Evolutionary conservation across 2,888 invertebrate species (phyloP).

Genomic region (Zootermopsis nevadensis): DNA sequence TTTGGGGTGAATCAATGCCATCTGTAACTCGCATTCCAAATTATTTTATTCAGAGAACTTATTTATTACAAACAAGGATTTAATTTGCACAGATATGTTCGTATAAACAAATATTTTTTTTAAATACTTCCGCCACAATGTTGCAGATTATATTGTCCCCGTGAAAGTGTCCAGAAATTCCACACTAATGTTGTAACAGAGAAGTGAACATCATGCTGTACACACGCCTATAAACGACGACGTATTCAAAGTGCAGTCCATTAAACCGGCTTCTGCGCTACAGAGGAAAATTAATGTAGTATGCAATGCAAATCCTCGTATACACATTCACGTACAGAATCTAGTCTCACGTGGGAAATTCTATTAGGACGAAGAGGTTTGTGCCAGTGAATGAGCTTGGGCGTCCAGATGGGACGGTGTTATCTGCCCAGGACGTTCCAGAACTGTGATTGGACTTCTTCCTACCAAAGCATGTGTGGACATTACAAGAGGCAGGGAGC

Average conservation of each 20-base stretch:
- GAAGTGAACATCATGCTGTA: constrained; percentile 8
- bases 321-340: neutral
- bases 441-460: no score
- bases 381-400: neutral
- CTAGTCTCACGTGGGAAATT: constrained; percentile 31
- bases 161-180: neutral
- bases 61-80: no score
- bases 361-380: constrained; percentile 32
- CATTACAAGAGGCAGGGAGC: no score
- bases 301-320: constrained; percentile 31
- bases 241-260: constrained; percentile 36
- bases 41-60: no score
- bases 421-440: neutral
- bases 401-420: neutral
- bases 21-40: no score
- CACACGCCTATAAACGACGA: constrained; percentile 32
- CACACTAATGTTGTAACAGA: neutral
- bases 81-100: no score
- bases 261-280: constrained; percentile 13
- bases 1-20: no score
- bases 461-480: no score
- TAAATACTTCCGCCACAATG: neutral
- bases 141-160: neutral
- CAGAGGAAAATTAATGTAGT: constrained; percentile 41
- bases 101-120: no score